Conservation (phyloP, 2,888 invertebrate genomes). For the Lepeophtheirus nordmannii region DNA sequence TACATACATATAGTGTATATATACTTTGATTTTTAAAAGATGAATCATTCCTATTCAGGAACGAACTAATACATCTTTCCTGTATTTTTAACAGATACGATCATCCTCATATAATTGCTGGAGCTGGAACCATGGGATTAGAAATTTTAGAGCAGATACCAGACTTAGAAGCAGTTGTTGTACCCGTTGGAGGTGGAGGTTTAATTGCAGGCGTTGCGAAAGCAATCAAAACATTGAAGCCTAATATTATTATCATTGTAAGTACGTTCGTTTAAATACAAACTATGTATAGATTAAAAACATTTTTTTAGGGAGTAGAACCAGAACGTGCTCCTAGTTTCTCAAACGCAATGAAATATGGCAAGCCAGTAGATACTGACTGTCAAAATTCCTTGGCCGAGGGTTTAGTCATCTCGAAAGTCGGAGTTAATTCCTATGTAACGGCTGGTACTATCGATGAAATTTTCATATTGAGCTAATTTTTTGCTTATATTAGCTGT, state of each 20-base stretch:
- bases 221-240: constrained; percentile 69
- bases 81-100: constrained; percentile 51
- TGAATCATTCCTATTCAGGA: too few species aligned
- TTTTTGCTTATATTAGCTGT: too few species aligned
- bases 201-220: constrained; percentile 76
- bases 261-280: too few species aligned
- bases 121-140: constrained; percentile 81
- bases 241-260: constrained; percentile 67
- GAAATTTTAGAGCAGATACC: constrained; percentile 81
- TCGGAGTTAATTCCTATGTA: constrained; percentile 66
- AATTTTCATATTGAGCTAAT: too few species aligned
- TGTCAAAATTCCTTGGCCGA: constrained; percentile 65
- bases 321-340: constrained; percentile 80
- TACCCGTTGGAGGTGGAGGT: constrained; percentile 88
- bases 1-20: too few species aligned
- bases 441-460: constrained; percentile 40
- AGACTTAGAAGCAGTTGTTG: constrained; percentile 68
- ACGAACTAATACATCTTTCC: too few species aligned
- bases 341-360: constrained; percentile 50
- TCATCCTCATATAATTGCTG: constrained; percentile 84
- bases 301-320: constrained; percentile 57
- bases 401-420: constrained; percentile 69
- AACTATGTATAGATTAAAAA: constrained; percentile 26
- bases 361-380: constrained; percentile 50
- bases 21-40: too few species aligned